These are phyloP conservation scores for Sphaerophoria rueppellii DNA, from an alignment of 2,888 invertebrate species.

Conservation along the genomic window DNA sequence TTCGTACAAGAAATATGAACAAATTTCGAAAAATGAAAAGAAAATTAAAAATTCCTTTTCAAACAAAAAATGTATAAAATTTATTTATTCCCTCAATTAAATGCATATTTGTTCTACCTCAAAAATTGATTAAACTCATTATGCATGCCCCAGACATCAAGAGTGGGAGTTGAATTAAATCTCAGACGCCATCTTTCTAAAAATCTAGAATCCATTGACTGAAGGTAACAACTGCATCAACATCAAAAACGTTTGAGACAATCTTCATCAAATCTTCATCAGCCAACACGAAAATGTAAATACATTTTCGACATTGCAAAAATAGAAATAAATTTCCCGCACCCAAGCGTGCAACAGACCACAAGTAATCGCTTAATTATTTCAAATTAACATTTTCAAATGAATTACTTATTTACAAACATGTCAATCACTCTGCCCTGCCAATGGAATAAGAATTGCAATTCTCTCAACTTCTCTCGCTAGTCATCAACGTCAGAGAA, in stretches of 20 bases:
- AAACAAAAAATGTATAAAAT: no score
- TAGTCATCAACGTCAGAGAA: constrained; percentile 58
- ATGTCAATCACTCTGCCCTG: constrained; percentile 39
- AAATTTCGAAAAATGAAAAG: no score
- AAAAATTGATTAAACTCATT: no score
- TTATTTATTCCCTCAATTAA: no score
- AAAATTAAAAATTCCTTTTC: no score
- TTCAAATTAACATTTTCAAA: constrained; percentile 45
- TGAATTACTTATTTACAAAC: constrained; percentile 47
- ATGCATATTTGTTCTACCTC: background rate
- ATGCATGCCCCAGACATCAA: background rate
- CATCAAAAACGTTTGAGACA: background rate
- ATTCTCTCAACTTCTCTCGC: constrained; percentile 26
- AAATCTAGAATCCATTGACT: constrained; percentile 6
- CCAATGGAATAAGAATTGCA: constrained; percentile 41
- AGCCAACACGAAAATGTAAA: background rate
- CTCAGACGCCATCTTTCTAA: background rate
- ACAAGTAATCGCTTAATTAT: constrained; percentile 49
- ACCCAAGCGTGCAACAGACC: background rate
- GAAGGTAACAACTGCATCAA: constrained; percentile 43
- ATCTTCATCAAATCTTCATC: background rate
- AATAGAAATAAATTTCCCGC: background rate
- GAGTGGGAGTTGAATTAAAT: constrained; percentile 5
- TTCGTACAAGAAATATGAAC: no score
- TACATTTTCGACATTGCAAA: background rate